Base-by-base conservation (phyloP, 2,113 vertebrate genomes). In the Tapirus terrestris region DNA sequence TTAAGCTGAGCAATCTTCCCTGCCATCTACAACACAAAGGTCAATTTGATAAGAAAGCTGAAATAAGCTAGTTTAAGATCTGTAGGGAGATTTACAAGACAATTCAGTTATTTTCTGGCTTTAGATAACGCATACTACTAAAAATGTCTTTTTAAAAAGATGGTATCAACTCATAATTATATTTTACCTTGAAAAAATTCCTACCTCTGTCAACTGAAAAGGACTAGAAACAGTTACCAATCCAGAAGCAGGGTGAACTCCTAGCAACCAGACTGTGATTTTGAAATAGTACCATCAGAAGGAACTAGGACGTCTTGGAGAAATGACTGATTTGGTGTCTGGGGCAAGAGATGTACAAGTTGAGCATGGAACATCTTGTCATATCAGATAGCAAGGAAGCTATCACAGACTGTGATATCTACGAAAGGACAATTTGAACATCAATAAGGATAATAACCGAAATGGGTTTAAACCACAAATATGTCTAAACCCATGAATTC, bases 161-260 rank as follows among this genome's bases (percentile, higher is more conserved):
- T 36, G 33, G 6, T 63, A 92, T 65, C 36, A 87, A 92, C 36
- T 36, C 89, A 79, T 61, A 65, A 93, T 67, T 86, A 87, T 17
- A 87, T 61, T 95, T 86, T 81, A 84, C 39, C 20, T 70, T 77
- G 88, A 61, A 81, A 86, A 92, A 73, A 81, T 72, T 43, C 73
- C 43, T 85, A 14, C 33, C 36, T 75, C 53, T 92, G 29, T 79
- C 94, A 91, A 85, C 43, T 91, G 53, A 95, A 91, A 76, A 76
- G 27, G 60, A 12, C 51, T 80, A 61, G 53, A 88, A 88, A 91
- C 61, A 92, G 36, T 68, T 33, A 89, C 39, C 36, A 82, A 88
- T 8, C 48, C 33, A 83, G 39, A 29, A 68, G 51, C 51, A 93
- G 83, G 2, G 39, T 17, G 27, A 89, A 68, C 61, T 21, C 11